phyloP scores from a whole-genome alignment of 2,113 vertebrate genomes.

The Ochotona princeps region DNA sequence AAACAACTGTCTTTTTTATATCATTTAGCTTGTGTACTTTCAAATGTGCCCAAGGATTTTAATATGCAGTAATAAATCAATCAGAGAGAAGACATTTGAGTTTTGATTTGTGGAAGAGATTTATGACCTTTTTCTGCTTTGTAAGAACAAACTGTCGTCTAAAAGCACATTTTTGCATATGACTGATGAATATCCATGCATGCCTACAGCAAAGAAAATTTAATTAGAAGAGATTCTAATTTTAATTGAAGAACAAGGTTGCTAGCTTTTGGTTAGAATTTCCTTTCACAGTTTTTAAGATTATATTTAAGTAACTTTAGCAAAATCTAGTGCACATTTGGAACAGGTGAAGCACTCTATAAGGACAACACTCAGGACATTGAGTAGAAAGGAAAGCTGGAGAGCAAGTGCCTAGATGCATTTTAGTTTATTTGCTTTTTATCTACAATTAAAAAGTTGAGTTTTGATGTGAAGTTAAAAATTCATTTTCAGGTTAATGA shows the following conservation, averaged over 20 bases:
- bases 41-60: slow-evolving; percentile 26
- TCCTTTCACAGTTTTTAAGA: background rate
- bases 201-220: slow-evolving; percentile 52
- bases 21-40: slow-evolving; percentile 7
- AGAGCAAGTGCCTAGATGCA: background rate
- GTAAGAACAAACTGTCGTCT: slow-evolving; percentile 52
- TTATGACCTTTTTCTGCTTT: slow-evolving; percentile 65
- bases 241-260: slow-evolving; percentile 70
- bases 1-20: slow-evolving; percentile 44
- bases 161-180: slow-evolving; percentile 70
- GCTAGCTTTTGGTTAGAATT: slow-evolving; percentile 60
- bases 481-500: background rate
- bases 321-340: background rate
- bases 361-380: background rate
- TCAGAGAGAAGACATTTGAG: slow-evolving; percentile 58
- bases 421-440: background rate
- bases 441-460: background rate
- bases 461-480: slow-evolving; percentile 25
- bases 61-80: slow-evolving; percentile 64
- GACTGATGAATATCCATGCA: slow-evolving; percentile 63
- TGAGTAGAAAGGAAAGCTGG: background rate
- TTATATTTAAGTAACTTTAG: background rate
- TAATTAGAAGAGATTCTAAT: slow-evolving; percentile 59
- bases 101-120: slow-evolving; percentile 68
- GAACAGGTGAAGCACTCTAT: background rate